Conservation (phyloP, 1,140 invertebrate genomes). For the Hydropsyche tenuis region DNA sequence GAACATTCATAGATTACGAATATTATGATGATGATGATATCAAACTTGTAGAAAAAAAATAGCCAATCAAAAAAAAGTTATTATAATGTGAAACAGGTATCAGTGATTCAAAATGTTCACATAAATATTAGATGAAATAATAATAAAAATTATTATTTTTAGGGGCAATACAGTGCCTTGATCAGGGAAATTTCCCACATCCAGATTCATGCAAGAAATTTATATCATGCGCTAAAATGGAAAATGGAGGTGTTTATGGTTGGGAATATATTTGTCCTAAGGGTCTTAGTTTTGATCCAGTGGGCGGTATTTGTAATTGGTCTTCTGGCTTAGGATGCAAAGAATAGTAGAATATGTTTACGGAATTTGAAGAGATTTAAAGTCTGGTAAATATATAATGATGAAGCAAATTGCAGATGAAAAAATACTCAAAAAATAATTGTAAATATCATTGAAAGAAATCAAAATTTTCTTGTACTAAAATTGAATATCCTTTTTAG, state of each 20-base stretch:
- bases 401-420: too few relatives aligned
- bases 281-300: conserved; percentile 82
- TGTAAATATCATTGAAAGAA: too few relatives aligned
- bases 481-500: too few relatives aligned
- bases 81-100: conserved; percentile 62
- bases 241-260: conserved; percentile 75
- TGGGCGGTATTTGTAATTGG: conserved; percentile 91
- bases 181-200: conserved; percentile 88
- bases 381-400: neutral
- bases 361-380: neutral
- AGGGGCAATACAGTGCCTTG: conserved; percentile 79
- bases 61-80: conserved; percentile 66
- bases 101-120: conserved; percentile 23
- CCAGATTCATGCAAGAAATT: conserved; percentile 87
- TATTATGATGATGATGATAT: conserved; percentile 72
- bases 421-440: too few relatives aligned
- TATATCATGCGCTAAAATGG: conserved; percentile 84
- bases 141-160: conserved; percentile 36
- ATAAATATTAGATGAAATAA: neutral
- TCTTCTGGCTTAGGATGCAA: conserved; percentile 77
- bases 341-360: conserved; percentile 54
- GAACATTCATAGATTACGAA: conserved; percentile 67
- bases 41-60: conserved; percentile 64
- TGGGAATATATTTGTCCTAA: conserved; percentile 89
- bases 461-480: too few relatives aligned